Evolutionary conservation across 64 coral and sea anemone genomes (phyloP).

Genomic region (Montipora foliosa): DNA sequence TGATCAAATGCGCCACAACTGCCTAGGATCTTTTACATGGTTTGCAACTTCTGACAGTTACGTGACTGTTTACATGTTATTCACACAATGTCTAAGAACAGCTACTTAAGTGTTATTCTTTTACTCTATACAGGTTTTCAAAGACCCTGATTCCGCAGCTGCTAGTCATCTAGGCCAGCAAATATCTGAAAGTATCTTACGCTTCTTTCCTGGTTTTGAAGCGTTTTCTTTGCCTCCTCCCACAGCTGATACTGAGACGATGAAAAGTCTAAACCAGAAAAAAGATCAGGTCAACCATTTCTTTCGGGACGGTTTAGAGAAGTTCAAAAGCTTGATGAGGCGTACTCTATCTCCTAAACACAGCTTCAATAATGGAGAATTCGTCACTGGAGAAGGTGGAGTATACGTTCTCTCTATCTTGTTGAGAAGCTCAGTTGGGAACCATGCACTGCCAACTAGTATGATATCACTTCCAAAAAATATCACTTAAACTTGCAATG

Average conservation of each 20-base stretch:
- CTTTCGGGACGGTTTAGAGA: slow-evolving; percentile 41
- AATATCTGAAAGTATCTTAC: slow-evolving; percentile 62
- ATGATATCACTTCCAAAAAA: slow-evolving; percentile 5
- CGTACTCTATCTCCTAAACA: slow-evolving; percentile 55
- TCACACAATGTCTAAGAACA: neutral
- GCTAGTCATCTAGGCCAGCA: slow-evolving; percentile 22
- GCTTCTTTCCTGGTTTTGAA: slow-evolving; percentile 78
- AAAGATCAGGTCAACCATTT: slow-evolving; percentile 18
- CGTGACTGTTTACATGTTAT: neutral
- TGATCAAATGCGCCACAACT: too few species aligned
- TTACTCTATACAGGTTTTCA: slow-evolving; percentile 60
- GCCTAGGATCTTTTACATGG: neutral
- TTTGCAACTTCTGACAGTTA: neutral
- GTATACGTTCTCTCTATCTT: neutral
- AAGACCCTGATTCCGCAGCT: neutral
- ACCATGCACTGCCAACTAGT: neutral
- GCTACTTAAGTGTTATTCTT: neutral
- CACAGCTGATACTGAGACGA: slow-evolving; percentile 46
- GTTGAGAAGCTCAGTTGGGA: neutral
- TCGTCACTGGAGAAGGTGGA: slow-evolving; percentile 80
- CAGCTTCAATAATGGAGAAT: slow-evolving; percentile 71
- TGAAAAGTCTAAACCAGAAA: slow-evolving; percentile 50
- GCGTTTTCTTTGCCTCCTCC: slow-evolving; percentile 73
- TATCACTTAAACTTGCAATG: neutral
- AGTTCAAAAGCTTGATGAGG: slow-evolving; percentile 56